These are phyloP conservation scores for Papilio xuthus DNA, from an alignment of 1,140 invertebrate genomes.

Conservation along the genomic window DNA sequence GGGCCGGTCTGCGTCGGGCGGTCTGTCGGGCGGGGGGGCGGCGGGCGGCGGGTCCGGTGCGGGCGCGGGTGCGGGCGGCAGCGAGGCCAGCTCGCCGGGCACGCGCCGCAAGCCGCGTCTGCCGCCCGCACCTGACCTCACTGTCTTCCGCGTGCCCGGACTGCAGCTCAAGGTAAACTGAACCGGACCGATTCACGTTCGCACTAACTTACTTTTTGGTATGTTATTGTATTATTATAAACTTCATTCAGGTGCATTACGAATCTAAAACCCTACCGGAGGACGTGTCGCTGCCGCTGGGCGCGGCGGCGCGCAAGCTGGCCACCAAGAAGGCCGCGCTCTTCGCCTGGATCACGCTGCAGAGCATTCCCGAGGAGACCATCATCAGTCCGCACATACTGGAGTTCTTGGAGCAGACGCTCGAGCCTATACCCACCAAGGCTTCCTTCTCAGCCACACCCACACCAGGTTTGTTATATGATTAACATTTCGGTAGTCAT, in stretches of 20 bases:
- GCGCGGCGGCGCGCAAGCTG: constrained; percentile 79
- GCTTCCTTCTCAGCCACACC: constrained; percentile 75
- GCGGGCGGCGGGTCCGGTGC: constrained; percentile 36
- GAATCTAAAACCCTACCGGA: constrained; percentile 91
- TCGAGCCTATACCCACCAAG: constrained; percentile 94
- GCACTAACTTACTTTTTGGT: no score
- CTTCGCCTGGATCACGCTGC: constrained; percentile 97
- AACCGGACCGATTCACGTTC: neutral
- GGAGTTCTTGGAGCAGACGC: constrained; percentile 96
- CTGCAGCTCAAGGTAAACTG: constrained; percentile 92
- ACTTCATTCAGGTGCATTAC: constrained; percentile 87
- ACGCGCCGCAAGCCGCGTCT: constrained; percentile 73
- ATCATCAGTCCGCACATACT: constrained; percentile 97
- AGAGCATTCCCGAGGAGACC: constrained; percentile 97
- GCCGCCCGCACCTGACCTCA: constrained; percentile 87
- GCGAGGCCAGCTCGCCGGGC: constrained; percentile 59
- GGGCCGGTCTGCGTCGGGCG: constrained; percentile 73
- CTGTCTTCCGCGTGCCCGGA: constrained; percentile 97
- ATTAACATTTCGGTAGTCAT: neutral
- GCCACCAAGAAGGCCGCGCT: constrained; percentile 95
- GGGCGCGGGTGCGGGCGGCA: constrained; percentile 65
- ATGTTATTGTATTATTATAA: no score
- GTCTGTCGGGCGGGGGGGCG: constrained; percentile 54
- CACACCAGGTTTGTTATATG: constrained; percentile 53
- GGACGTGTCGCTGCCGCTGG: constrained; percentile 70